A percentile compares a stretch with the other conserved stretches of the same genome.
Conservation (phyloP, 30 jellyfish, hydroid and myxozoan species). For the Nemopilema nomurai region DNA sequence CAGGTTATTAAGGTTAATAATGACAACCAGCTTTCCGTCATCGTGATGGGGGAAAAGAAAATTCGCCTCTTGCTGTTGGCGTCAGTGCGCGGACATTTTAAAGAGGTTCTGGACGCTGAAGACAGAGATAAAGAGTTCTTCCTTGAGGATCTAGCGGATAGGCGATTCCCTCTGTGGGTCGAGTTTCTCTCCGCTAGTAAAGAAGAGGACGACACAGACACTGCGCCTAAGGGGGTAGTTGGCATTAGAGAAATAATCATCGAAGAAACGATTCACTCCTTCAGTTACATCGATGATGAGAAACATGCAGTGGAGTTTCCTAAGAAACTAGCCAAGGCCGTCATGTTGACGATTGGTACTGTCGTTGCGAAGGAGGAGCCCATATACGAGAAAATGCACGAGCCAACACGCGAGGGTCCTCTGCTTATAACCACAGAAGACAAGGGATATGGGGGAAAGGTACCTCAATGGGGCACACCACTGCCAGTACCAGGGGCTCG, state of each 20-base stretch:
- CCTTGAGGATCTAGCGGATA: not conserved
- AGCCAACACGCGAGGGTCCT: not conserved
- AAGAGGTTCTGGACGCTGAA: not conserved
- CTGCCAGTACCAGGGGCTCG: too few relatives aligned
- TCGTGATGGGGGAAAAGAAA: not conserved
- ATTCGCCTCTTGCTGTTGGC: not conserved
- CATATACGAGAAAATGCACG: not conserved
- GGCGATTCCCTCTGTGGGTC: not conserved
- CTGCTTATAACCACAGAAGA: not conserved
- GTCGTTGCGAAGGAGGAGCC: not conserved
- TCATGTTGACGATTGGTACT: not conserved
- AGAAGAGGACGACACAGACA: not conserved
- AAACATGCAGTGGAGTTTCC: not conserved
- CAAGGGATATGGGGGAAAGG: not conserved
- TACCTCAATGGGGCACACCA: too few relatives aligned
- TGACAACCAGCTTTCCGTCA: not conserved
- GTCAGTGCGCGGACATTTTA: slow-evolving; percentile 14
- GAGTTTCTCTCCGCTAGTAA: not conserved
- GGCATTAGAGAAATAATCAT: not conserved
- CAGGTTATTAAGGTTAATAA: not conserved
- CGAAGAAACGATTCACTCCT: not conserved
- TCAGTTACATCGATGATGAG: not conserved
- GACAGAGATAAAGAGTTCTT: not conserved
- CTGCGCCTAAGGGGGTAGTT: not conserved
- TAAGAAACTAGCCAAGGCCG: not conserved